phyloP scores from a whole-genome alignment of 1,140 invertebrate species.

The Brachionus asplanchnoidis region DNA sequence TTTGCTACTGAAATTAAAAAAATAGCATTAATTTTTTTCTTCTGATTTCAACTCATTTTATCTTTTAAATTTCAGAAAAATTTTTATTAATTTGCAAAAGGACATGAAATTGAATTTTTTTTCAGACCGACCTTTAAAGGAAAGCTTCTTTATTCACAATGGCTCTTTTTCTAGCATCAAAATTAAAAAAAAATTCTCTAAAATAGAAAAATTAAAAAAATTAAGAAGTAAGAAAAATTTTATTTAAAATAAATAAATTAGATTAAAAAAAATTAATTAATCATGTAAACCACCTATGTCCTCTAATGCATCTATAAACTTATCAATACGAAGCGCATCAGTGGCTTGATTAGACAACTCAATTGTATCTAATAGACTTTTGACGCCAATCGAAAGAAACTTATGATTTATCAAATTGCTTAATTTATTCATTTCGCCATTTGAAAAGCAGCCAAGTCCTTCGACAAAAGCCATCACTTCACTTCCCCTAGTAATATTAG shows the following conservation, averaged over 20 bases:
- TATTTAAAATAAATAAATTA: not conserved
- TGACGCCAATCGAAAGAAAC: constrained; percentile 16
- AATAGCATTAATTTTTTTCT: too few species aligned
- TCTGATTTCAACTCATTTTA: too few species aligned
- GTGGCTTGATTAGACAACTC: constrained; percentile 34
- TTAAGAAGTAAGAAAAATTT: not conserved
- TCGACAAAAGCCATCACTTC: constrained; percentile 30
- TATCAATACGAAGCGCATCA: not conserved
- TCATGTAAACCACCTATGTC: constrained; percentile 32
- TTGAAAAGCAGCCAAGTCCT: constrained; percentile 17
- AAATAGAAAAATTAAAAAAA: not conserved
- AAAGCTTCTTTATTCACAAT: too few species aligned
- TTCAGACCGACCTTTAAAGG: too few species aligned
- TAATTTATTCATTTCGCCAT: not conserved
- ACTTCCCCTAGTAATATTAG: not conserved
- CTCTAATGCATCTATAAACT: constrained; percentile 13
- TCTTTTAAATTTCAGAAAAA: too few species aligned
- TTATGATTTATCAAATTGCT: not conserved
- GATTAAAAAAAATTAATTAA: not conserved
- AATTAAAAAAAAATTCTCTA: too few species aligned
- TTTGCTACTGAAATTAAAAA: too few species aligned
- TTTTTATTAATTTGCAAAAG: too few species aligned
- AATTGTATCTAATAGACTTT: constrained; percentile 31
- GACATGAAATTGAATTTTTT: too few species aligned
- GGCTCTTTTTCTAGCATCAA: too few species aligned